These are phyloP conservation scores for Heterodera carotae DNA, from an alignment of 1,140 invertebrate species.

Conservation along the genomic window DNA sequence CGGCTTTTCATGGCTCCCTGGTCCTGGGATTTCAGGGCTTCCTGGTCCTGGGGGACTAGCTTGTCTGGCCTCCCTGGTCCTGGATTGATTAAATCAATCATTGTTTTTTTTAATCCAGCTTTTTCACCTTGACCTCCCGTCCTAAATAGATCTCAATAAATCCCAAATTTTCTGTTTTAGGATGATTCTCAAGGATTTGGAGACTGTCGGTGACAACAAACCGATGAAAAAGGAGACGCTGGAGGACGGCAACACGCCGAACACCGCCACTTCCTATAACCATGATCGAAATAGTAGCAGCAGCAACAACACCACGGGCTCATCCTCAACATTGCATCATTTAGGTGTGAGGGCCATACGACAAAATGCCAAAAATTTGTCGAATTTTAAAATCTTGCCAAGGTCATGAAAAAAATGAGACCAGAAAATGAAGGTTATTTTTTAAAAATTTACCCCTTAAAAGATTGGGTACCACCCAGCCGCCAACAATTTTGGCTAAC, in stretches of 20 bases:
- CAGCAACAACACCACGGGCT: not conserved
- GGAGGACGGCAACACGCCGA: constrained; percentile 22
- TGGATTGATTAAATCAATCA: too few relatives aligned
- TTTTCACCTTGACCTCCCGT: too few relatives aligned
- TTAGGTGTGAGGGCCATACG: not conserved
- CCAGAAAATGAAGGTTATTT: not conserved
- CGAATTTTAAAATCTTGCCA: too few relatives aligned
- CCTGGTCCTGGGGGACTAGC: too few relatives aligned
- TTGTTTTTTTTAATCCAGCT: too few relatives aligned
- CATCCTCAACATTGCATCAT: constrained; percentile 1
- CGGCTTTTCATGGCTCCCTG: too few relatives aligned
- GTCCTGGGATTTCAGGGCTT: too few relatives aligned
- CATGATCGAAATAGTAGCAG: constrained; percentile 21
- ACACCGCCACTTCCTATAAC: not conserved
- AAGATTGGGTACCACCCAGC: too few relatives aligned
- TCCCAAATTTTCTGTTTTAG: too few relatives aligned
- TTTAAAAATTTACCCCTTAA: not conserved
- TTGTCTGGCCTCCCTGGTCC: too few relatives aligned
- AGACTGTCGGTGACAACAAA: constrained; percentile 56
- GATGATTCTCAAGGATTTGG: constrained; percentile 55
- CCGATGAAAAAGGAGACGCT: constrained; percentile 52
- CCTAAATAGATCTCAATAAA: too few relatives aligned
- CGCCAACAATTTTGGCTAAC: too few relatives aligned
- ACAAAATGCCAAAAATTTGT: not conserved
- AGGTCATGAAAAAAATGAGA: not conserved